These are phyloP conservation scores for Tinamus major DNA, from an alignment of 2,797 vertebrate genomes.

Conservation along the genomic window DNA sequence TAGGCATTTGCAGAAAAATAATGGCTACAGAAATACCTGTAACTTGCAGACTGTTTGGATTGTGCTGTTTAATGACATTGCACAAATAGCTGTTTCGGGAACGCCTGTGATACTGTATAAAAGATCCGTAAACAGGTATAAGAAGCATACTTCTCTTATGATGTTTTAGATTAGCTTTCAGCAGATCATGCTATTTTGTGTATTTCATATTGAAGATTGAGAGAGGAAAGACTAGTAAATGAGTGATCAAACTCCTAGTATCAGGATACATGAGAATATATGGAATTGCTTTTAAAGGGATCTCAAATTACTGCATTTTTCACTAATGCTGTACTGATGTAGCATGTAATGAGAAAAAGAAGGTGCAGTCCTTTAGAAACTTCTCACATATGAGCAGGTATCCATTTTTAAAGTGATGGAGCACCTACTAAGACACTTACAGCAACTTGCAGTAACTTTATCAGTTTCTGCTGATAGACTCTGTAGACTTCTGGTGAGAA, in stretches of 20 bases:
- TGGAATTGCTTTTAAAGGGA: background rate
- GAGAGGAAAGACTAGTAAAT: background rate
- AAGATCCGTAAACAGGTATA: fast-evolving
- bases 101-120: background rate
- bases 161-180: background rate
- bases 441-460: fast-evolving
- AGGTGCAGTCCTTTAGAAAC: background rate
- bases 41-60: background rate
- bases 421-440: fast-evolving
- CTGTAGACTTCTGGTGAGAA: background rate
- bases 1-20: conserved; percentile 15
- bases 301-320: background rate
- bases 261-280: background rate
- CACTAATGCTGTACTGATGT: background rate
- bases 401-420: background rate
- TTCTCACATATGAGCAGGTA: background rate
- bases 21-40: background rate
- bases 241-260: background rate
- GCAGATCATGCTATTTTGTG: background rate
- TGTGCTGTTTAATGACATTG: background rate
- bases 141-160: background rate
- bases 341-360: background rate
- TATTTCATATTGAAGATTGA: background rate
- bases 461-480: background rate
- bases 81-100: fast-evolving